Conservation (phyloP, 2,797 vertebrate species). For the Epinephelus malabaricus region DNA sequence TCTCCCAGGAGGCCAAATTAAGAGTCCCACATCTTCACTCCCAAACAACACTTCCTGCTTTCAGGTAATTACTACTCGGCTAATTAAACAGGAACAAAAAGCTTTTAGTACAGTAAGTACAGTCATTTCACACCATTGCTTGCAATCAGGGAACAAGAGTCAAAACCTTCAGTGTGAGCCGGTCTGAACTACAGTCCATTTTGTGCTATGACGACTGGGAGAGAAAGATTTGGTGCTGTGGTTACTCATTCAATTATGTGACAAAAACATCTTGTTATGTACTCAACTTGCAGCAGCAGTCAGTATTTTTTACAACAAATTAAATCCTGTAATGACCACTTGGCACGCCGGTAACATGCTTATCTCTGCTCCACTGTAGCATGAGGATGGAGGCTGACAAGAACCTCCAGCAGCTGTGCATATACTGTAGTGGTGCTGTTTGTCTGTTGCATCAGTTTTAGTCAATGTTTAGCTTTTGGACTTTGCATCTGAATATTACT, state of each 20-base stretch:
- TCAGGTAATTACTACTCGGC: constrained; percentile 57
- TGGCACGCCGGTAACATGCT: neutral
- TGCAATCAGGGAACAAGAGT: neutral
- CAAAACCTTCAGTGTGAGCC: constrained; percentile 4
- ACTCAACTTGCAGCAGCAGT: constrained; percentile 26
- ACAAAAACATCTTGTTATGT: constrained; percentile 14
- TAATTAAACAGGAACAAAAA: constrained; percentile 69
- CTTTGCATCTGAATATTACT: constrained; percentile 38
- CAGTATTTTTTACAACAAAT: constrained; percentile 24
- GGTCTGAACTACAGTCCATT: constrained; percentile 19
- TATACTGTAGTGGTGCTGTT: constrained; percentile 16
- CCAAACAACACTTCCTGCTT: constrained; percentile 67
- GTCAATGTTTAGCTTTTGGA: constrained; percentile 56
- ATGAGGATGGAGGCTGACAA: constrained; percentile 17
- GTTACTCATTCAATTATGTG: constrained; percentile 24
- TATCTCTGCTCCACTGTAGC: constrained; percentile 30
- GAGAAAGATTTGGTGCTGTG: neutral
- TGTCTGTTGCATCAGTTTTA: constrained; percentile 27
- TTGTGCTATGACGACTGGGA: neutral
- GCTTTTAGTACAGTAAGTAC: constrained; percentile 50
- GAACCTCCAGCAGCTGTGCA: constrained; percentile 33
- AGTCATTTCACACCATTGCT: constrained; percentile 39
- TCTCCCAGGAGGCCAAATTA: constrained; percentile 77
- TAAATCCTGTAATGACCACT: constrained; percentile 35
- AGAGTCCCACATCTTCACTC: constrained; percentile 64